phyloP scores from a whole-genome alignment of 53 echinoderm and acorn worm species.

The Arbacia lixula region DNA sequence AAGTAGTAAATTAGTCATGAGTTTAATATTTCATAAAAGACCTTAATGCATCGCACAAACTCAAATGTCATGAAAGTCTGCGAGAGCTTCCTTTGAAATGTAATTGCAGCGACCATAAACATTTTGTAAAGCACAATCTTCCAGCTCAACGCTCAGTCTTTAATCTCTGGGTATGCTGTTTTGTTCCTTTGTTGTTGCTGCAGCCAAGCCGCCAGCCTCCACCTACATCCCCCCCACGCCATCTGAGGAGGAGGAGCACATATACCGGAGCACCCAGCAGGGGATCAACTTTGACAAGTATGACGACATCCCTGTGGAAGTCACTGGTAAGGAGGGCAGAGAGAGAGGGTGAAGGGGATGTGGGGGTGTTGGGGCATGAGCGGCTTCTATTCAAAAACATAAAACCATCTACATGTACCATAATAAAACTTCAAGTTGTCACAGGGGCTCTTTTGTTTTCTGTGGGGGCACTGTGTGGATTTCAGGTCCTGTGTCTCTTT shows the following conservation, averaged over 20 bases:
- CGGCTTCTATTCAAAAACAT: no score
- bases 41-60: no score
- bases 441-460: no score
- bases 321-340: conserved; percentile 88
- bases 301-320: conserved; percentile 98
- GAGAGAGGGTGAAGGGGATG: no score
- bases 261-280: conserved; percentile 72
- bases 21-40: no score
- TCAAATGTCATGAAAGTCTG: no score
- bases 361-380: neutral
- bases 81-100: neutral
- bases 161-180: neutral
- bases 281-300: conserved; percentile 99
- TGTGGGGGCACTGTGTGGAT: no score
- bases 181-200: neutral
- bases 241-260: conserved; percentile 81
- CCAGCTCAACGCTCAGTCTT: no score
- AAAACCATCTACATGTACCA: no score
- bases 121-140: neutral
- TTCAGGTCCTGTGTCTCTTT: no score
- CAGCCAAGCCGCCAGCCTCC: conserved; percentile 86
- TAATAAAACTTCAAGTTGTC: no score
- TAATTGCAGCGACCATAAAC: neutral
- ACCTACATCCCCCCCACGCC: conserved; percentile 91
- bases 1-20: no score